phyloP scores from a whole-genome alignment of 2,113 vertebrate genomes.

The Chloropsis hardwickii region DNA sequence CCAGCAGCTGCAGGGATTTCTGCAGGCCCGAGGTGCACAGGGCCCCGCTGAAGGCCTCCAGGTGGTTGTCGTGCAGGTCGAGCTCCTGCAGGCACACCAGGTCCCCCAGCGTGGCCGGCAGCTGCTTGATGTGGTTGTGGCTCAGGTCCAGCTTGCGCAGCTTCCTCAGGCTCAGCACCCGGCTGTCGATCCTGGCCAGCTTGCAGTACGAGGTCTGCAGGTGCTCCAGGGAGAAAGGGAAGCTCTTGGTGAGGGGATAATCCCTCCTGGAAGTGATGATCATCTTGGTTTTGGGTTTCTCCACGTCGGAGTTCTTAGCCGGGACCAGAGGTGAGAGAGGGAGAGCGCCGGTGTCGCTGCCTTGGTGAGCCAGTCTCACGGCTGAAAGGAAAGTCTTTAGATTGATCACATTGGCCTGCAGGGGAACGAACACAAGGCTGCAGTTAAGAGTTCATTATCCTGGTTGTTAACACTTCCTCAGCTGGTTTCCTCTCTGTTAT shows the following conservation, averaged over 20 bases:
- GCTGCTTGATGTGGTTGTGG: slow-evolving; percentile 91
- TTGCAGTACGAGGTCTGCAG: slow-evolving; percentile 94
- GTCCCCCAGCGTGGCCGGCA: slow-evolving; percentile 88
- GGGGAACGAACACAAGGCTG: slow-evolving; percentile 1
- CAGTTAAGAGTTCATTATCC: neutral
- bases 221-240: slow-evolving; percentile 89
- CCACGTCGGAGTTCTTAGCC: slow-evolving; percentile 87
- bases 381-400: slow-evolving; percentile 92
- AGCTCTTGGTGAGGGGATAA: slow-evolving; percentile 89
- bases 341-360: slow-evolving; percentile 71
- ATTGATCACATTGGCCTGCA: slow-evolving; percentile 83
- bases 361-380: slow-evolving; percentile 85
- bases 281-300: slow-evolving; percentile 93
- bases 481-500: neutral
- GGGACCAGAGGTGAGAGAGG: slow-evolving; percentile 83
- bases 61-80: slow-evolving; percentile 85
- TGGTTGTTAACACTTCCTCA: neutral
- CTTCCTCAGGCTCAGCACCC: slow-evolving; percentile 85
- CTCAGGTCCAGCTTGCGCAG: slow-evolving; percentile 92
- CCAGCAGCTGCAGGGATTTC: slow-evolving; percentile 84
- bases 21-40: slow-evolving; percentile 87
- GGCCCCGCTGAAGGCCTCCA: slow-evolving; percentile 84
- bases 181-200: slow-evolving; percentile 84
- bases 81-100: slow-evolving; percentile 88
- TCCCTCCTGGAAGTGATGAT: slow-evolving; percentile 88